These are phyloP conservation scores for Aptenodytes forsteri DNA, from an alignment of 2,113 vertebrate genomes.

Conservation along the genomic window DNA sequence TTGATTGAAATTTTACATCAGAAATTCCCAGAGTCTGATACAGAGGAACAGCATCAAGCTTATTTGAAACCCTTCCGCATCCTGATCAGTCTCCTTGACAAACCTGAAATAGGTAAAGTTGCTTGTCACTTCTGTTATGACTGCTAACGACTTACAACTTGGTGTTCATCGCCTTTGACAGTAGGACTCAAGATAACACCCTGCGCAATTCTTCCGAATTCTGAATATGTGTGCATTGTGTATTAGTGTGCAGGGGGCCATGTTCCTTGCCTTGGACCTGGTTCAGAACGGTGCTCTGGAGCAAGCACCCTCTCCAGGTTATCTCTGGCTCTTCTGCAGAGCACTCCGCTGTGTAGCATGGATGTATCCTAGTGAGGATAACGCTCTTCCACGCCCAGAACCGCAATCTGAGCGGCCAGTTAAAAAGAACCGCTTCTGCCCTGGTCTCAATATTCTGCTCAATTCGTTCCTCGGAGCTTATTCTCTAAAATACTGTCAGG, in stretches of 20 bases:
- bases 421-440: background rate
- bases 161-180: background rate
- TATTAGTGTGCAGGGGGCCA: background rate
- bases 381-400: background rate
- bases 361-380: background rate
- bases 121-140: background rate
- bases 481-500: background rate
- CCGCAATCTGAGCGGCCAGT: background rate
- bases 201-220: background rate
- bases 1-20: conserved; percentile 88
- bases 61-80: conserved; percentile 93
- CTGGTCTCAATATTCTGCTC: background rate
- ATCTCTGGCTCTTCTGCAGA: background rate
- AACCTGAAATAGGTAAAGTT: conserved; percentile 89
- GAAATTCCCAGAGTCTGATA: conserved; percentile 75
- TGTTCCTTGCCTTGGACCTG: background rate
- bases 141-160: background rate
- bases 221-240: rapidly evolving
- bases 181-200: background rate
- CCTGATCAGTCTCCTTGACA: conserved; percentile 92
- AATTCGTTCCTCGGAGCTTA: rapidly evolving
- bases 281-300: background rate
- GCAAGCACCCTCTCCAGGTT: background rate
- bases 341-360: background rate
- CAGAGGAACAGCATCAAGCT: conserved; percentile 78